phyloP scores from a whole-genome alignment of 2,797 vertebrate genomes.

The Uromys caudimaculatus region DNA sequence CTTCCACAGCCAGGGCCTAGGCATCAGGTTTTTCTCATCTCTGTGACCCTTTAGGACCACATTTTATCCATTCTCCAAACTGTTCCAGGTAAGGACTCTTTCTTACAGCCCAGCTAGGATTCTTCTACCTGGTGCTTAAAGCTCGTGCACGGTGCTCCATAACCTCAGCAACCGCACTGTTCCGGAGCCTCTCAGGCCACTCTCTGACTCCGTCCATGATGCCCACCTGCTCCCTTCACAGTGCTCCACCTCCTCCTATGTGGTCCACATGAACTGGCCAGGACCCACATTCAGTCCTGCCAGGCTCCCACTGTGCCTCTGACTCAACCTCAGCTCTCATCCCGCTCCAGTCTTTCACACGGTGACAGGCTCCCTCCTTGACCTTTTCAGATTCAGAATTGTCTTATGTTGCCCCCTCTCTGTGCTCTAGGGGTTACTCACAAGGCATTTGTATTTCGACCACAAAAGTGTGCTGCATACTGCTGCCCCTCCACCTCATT shows the following conservation, averaged over 20 bases:
- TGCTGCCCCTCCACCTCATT: background rate
- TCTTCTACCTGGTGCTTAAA: no score
- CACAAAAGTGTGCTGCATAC: background rate
- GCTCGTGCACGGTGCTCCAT: accelerated
- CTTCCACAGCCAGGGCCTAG: no score
- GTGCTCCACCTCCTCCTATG: background rate
- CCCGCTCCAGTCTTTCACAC: background rate
- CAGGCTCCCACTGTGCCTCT: background rate
- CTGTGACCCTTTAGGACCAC: background rate
- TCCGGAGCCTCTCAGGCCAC: no score
- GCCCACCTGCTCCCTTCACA: accelerated
- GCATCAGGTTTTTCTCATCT: background rate
- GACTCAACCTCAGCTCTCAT: background rate
- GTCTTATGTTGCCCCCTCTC: no score
- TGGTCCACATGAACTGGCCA: background rate
- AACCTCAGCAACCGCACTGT: accelerated
- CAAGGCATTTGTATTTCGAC: background rate
- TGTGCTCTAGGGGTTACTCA: background rate
- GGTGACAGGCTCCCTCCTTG: background rate
- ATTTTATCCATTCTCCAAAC: background rate
- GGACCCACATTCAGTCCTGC: no score
- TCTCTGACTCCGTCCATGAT: background rate
- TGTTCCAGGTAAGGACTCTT: background rate
- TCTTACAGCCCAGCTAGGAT: background rate
- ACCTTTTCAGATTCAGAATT: background rate